Evolutionary conservation across 1,140 invertebrate genomes (phyloP).

Genomic region (Sinonovacula constricta): DNA sequence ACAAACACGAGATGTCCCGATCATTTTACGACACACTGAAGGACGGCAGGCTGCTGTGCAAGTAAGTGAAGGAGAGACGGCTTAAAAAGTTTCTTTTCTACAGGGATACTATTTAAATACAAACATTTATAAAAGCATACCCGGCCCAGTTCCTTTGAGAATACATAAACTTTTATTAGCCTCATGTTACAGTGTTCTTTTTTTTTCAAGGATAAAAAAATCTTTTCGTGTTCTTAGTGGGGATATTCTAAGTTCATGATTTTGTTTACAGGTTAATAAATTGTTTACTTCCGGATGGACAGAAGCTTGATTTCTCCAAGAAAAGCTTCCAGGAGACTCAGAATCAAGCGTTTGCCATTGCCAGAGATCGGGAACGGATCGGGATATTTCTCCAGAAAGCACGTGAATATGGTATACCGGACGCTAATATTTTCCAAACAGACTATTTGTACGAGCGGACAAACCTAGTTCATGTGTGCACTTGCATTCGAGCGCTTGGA

Average conservation of each 20-base stretch:
- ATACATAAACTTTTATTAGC: too few relatives aligned
- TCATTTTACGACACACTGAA: conserved; percentile 63
- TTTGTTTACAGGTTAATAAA: conserved; percentile 65
- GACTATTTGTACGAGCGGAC: conserved; percentile 72
- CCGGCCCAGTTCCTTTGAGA: background rate
- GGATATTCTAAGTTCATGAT: too few relatives aligned
- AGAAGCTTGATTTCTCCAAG: conserved; percentile 63
- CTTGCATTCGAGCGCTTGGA: conserved; percentile 67
- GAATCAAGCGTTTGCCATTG: conserved; percentile 60
- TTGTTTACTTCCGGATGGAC: conserved; percentile 57
- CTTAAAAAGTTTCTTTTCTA: background rate
- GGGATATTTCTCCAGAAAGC: conserved; percentile 62
- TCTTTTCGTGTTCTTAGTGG: too few relatives aligned
- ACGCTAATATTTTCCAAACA: conserved; percentile 67
- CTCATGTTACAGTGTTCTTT: too few relatives aligned
- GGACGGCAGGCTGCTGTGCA: conserved; percentile 66
- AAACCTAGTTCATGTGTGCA: conserved; percentile 68
- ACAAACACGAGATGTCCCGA: conserved; percentile 57
- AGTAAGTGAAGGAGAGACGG: conserved; percentile 48
- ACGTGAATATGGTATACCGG: conserved; percentile 64
- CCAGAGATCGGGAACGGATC: conserved; percentile 68
- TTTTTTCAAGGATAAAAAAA: too few relatives aligned
- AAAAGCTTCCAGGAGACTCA: conserved; percentile 63
- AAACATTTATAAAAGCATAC: background rate
- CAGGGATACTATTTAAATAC: background rate